Base-by-base conservation (phyloP, 2,888 invertebrate genomes). In the Ophion ventricosus region DNA sequence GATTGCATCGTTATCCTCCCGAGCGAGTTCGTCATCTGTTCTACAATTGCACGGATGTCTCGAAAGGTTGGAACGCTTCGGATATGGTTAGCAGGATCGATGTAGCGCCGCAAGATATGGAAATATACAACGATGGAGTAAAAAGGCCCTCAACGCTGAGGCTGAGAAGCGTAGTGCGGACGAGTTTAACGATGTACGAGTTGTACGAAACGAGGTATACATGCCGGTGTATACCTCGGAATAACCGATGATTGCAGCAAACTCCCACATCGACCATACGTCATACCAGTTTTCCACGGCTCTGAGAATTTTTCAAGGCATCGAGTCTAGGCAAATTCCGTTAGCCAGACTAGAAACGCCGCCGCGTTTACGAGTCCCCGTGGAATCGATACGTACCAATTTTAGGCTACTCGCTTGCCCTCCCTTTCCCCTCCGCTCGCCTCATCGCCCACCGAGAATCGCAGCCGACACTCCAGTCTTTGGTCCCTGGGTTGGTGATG, bases 201-300 rank as follows among this genome's bases (percentile, higher is more conserved):
- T 59, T 59, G 5, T 43, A 23, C 10, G 20, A 43, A 59, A 73
- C 43, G 26, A 25, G 17, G 3, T 14, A 49, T 26, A 49, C 73
- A 59, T 43, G 56, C n/a, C n/a, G n/a, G n/a, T n/a, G n/a, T n/a
- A n/a, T 14, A 26, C 25, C 25, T 43, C 40, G 17, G 20, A 35
- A 29, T 72, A 5, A 25, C 7, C 10, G 59, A 11, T 17, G 23
- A 3, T 56, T 56, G 14, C 7, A 40, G 35, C 35, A 73, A 61
- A 17, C 40, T 40, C 57, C 40, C 40, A 73, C 85, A 85, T 88
- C 86, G 84, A 84, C 87, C 84, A 85, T 86, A 84, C 56, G 70
- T 73, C 82, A 78, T 74, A 64, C 72, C 20, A 67, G 43, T 69
- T 66, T 66, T 29, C 26, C 54, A 49, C 25, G 54, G 26, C 49